Conservation (phyloP, 1,140 invertebrate species). For the Hyles euphorbiae region DNA sequence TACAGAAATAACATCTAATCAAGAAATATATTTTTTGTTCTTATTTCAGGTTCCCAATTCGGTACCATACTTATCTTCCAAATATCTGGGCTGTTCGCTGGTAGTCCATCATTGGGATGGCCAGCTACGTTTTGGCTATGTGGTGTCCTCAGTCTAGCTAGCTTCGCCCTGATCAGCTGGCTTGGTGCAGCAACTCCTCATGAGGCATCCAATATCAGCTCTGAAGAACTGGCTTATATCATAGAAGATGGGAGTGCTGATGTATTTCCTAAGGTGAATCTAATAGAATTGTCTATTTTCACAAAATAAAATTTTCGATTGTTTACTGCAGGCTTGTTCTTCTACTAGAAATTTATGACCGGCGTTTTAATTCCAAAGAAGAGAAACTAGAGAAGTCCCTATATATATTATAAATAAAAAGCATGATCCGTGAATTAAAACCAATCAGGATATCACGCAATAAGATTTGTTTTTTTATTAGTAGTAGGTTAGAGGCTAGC, state of each 20-base stretch:
- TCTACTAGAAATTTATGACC: no score
- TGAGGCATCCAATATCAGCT: conserved; percentile 76
- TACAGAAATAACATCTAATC: no score
- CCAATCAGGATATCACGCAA: no score
- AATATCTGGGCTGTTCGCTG: conserved; percentile 62
- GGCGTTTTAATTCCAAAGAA: no score
- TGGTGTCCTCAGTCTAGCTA: conserved; percentile 67
- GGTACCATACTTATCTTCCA: conserved; percentile 71
- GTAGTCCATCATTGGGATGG: conserved; percentile 63
- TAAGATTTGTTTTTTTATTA: no score
- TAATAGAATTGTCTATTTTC: no score
- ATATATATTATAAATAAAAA: no score
- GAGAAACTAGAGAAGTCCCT: no score
- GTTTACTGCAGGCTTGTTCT: no score
- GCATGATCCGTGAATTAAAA: no score
- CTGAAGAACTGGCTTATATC: conserved; percentile 77
- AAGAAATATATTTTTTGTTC: conserved; percentile 1
- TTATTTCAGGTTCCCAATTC: conserved; percentile 42
- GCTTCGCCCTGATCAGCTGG: conserved; percentile 49
- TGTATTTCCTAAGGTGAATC: conserved; percentile 27
- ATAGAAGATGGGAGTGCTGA: conserved; percentile 31
- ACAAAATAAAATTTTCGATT: no score
- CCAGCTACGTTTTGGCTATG: conserved; percentile 76
- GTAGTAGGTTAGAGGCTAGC: no score
- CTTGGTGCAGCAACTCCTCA: conserved; percentile 71